These are phyloP conservation scores for Octodon degus DNA, from an alignment of 2,113 vertebrate genomes.

Conservation along the genomic window DNA sequence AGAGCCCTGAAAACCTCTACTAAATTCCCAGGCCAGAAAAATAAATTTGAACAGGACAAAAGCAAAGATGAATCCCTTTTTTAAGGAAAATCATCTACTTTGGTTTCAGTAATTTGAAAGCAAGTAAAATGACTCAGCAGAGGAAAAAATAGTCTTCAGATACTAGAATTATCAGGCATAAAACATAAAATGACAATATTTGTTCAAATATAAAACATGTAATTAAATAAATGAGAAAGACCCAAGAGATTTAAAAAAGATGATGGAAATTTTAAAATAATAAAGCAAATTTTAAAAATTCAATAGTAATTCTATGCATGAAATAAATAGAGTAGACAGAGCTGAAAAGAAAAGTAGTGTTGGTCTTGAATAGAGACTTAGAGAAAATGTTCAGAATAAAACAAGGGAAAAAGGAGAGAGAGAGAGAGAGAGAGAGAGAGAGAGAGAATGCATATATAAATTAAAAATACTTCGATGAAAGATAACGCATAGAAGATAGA, in stretches of 20 bases:
- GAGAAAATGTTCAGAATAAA: constrained; percentile 5
- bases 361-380: neutral
- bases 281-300: neutral
- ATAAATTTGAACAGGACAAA: neutral
- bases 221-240: neutral
- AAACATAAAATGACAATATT: neutral
- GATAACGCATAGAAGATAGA: neutral
- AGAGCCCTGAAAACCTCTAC: neutral
- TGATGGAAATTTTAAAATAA: neutral
- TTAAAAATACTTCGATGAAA: neutral
- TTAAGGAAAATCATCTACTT: neutral
- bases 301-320: neutral
- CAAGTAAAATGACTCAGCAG: neutral
- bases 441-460: neutral
- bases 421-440: neutral
- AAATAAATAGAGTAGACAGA: neutral
- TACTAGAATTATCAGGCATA: neutral
- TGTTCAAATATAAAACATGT: neutral
- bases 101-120: neutral
- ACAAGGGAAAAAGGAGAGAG: neutral
- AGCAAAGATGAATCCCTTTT: neutral
- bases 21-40: neutral
- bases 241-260: neutral
- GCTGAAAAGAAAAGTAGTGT: neutral
- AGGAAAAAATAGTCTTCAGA: neutral